Percentiles rank a stretch among this genome's conserved stretches.
Evolutionary conservation across 2,113 vertebrate species (phyloP).

Genomic region (Alethe castanea): DNA sequence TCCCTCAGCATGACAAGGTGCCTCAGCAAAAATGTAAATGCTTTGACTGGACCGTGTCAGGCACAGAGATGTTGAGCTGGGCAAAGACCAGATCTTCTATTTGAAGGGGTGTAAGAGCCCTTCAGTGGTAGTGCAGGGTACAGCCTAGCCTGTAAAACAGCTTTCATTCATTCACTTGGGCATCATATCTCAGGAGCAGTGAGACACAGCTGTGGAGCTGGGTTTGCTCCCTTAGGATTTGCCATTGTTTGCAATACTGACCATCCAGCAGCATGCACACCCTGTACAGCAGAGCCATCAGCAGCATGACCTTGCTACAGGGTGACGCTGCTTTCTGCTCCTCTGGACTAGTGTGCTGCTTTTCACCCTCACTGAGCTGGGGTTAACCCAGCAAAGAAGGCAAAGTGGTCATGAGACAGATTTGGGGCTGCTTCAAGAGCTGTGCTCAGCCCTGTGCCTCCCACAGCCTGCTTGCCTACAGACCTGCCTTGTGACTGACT

Average conservation of each 20-base stretch:
- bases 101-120: not conserved
- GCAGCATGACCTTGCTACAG: not conserved
- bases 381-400: not conserved
- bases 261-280: accelerated
- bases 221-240: not conserved
- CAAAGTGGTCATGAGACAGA: accelerated
- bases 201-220: not conserved
- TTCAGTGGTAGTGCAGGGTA: accelerated
- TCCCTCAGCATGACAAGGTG: accelerated
- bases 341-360: not conserved
- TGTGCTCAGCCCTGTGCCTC: accelerated
- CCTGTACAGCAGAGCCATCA: not conserved
- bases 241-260: not conserved
- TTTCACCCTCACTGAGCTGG: accelerated
- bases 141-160: not conserved
- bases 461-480: not conserved
- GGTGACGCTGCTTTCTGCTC: accelerated
- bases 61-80: not conserved
- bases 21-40: accelerated
- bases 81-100: not conserved
- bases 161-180: not conserved
- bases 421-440: not conserved
- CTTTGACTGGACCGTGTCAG: accelerated
- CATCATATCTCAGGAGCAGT: accelerated
- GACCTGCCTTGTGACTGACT: not conserved